A percentile compares a stretch with the other conserved stretches of the same genome.
phyloP scores from a whole-genome alignment of 1,140 invertebrate genomes.

The Bombus confusus region DNA sequence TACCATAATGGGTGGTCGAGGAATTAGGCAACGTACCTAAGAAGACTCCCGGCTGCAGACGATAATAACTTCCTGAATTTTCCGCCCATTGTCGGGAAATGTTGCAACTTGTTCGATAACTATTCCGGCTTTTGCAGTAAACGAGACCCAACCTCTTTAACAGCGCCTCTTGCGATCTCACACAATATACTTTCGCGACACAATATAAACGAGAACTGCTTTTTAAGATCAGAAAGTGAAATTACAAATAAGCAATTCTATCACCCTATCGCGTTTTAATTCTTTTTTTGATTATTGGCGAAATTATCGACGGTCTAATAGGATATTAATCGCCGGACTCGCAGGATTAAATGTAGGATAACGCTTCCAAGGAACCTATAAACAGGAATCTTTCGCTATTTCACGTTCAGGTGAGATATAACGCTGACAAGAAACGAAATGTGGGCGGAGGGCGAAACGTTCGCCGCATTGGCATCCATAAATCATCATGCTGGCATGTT shows the following conservation, averaged over 20 bases:
- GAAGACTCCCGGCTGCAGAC: neutral
- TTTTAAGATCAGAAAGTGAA: neutral
- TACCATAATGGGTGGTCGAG: neutral
- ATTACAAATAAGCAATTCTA: neutral
- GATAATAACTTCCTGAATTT: slow-evolving; percentile 48
- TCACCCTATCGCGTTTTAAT: neutral
- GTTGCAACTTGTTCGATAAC: slow-evolving; percentile 49
- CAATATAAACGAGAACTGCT: neutral
- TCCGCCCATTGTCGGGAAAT: slow-evolving; percentile 34
- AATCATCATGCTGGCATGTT: slow-evolving; percentile 62
- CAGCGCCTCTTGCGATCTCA: neutral
- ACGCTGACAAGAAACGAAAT: neutral
- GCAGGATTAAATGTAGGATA: rapidly evolving
- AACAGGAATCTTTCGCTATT: neutral
- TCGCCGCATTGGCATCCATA: slow-evolving; percentile 28
- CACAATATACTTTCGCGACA: slow-evolving; percentile 7
- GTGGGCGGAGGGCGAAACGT: neutral
- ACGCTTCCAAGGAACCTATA: neutral
- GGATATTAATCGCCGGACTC: too few species aligned
- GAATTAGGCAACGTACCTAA: slow-evolving; percentile 4
- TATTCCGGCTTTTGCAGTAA: slow-evolving; percentile 34
- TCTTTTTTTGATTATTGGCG: neutral
- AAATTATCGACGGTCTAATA: too few species aligned
- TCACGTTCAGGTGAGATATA: slow-evolving; percentile 6
- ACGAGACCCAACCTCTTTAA: neutral